Percentiles rank a stretch among this genome's conserved stretches.
phyloP scores from a whole-genome alignment of 1,140 invertebrate species.

The Drosophila ogumai region DNA sequence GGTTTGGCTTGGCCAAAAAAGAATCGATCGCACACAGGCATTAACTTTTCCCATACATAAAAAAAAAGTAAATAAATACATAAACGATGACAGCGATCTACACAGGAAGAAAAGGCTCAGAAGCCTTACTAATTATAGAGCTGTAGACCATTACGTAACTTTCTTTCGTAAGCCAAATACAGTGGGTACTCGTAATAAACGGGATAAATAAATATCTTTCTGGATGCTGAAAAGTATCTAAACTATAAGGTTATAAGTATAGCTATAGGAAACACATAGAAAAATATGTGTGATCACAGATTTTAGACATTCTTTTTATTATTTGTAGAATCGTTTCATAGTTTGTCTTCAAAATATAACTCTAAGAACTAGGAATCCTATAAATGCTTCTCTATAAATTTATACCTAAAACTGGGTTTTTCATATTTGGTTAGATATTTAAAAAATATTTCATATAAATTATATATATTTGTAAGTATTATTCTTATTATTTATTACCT shows the following conservation, averaged over 20 bases:
- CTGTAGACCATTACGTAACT: background rate
- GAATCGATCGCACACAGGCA: conserved; percentile 19
- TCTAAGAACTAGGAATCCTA: background rate
- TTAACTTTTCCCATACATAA: conserved; percentile 6
- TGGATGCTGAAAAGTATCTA: background rate
- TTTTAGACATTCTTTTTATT: background rate
- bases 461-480: too few species aligned
- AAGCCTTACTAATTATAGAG: background rate
- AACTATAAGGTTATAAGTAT: background rate
- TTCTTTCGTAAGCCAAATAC: background rate
- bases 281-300: background rate
- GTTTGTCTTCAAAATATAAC: background rate
- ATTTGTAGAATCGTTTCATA: background rate
- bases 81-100: conserved; percentile 16
- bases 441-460: too few species aligned
- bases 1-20: conserved; percentile 10
- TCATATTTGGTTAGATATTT: too few species aligned
- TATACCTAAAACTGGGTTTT: too few species aligned
- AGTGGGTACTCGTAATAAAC: background rate
- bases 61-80: conserved; percentile 14
- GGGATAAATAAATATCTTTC: background rate
- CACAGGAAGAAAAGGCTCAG: conserved; percentile 17
- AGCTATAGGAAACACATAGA: background rate
- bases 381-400: too few species aligned
- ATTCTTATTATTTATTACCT: too few species aligned